Conservation (phyloP, 2,888 invertebrate species). For the Hirtodrosophila cameraria region DNA sequence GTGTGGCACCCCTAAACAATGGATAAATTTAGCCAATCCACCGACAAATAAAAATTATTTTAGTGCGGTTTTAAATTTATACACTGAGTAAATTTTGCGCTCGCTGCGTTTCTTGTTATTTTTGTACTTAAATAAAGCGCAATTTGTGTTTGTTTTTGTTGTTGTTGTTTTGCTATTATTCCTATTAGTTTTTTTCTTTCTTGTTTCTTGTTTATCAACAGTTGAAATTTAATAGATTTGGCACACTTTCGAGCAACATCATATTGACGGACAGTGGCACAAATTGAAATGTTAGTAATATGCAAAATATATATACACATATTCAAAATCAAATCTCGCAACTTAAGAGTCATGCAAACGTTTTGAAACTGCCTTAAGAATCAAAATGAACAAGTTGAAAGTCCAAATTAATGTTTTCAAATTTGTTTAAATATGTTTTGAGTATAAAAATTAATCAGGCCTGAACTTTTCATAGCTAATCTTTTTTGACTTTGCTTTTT, state of each 20-base stretch:
- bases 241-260: constrained; percentile 70
- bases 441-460: too few relatives aligned
- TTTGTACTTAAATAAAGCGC: constrained; percentile 78
- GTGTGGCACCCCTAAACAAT: constrained; percentile 45
- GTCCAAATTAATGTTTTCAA: too few relatives aligned
- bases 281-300: constrained; percentile 60
- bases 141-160: constrained; percentile 61
- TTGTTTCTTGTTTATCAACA: constrained; percentile 68
- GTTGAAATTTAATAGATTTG: constrained; percentile 79
- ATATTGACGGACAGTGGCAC: constrained; percentile 38
- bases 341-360: too few relatives aligned
- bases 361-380: too few relatives aligned
- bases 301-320: background rate
- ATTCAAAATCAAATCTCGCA: too few relatives aligned
- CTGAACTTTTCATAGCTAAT: too few relatives aligned
- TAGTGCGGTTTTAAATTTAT: constrained; percentile 65
- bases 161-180: constrained; percentile 1
- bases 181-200: background rate
- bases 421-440: too few relatives aligned
- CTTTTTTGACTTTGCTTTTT: too few relatives aligned
- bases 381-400: too few relatives aligned
- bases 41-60: constrained; percentile 45
- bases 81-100: constrained; percentile 36
- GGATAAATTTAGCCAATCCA: constrained; percentile 49
- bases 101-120: constrained; percentile 59